A percentile compares a stretch with the other conserved stretches of the same genome.
Evolutionary conservation across 2,113 vertebrate genomes (phyloP).

Genomic region (Cricetomys ansorgei): DNA sequence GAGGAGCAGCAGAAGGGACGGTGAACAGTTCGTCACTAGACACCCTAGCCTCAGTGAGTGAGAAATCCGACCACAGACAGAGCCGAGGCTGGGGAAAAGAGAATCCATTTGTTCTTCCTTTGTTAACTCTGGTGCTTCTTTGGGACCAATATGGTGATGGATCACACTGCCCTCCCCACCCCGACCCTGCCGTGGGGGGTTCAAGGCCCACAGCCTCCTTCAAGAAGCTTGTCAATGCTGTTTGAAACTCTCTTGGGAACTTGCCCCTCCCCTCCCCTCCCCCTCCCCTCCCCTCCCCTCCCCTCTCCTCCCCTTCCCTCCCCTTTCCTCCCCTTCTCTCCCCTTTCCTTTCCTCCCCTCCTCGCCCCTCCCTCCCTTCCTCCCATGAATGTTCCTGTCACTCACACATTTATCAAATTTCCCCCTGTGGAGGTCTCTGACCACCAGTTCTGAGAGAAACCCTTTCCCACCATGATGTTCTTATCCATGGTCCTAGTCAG

Average conservation of each 20-base stretch:
- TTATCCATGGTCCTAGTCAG: not conserved
- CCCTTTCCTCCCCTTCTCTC: no score
- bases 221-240: not conserved
- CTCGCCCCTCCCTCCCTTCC: no score
- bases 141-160: not conserved
- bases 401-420: not conserved
- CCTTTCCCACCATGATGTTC: fast-evolving
- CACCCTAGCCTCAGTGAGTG: not conserved
- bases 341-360: no score
- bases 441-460: not conserved
- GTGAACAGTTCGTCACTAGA: fast-evolving
- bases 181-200: no score
- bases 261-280: no score
- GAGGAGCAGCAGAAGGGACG: not conserved
- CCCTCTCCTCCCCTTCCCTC: no score
- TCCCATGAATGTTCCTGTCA: not conserved
- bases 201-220: not conserved
- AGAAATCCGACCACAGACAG: not conserved
- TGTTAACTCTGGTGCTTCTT: not conserved
- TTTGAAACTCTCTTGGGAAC: not conserved
- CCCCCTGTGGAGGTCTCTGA: not conserved
- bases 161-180: not conserved
- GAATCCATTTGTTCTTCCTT: not conserved
- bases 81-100: not conserved
- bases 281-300: no score